Conservation (phyloP, 2,797 vertebrate genomes). For the Neomorphus geoffroyi region DNA sequence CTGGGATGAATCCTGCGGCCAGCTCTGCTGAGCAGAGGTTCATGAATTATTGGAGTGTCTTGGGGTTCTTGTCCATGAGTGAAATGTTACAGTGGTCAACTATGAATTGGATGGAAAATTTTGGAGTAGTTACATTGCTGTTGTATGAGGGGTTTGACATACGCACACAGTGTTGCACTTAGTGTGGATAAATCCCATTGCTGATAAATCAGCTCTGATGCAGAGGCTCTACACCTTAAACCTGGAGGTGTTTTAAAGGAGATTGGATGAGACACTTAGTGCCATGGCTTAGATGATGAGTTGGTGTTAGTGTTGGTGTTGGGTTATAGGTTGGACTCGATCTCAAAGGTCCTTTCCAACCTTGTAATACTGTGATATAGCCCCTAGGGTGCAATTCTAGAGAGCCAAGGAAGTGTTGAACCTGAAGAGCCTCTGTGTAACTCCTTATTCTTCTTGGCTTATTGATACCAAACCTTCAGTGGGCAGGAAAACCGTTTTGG, state of each 20-base stretch:
- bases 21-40: background rate
- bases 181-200: background rate
- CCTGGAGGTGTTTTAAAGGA: too few species aligned
- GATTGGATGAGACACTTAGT: too few species aligned
- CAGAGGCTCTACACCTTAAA: background rate
- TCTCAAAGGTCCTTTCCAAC: too few species aligned
- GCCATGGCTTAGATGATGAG: too few species aligned
- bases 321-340: too few species aligned
- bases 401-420: background rate
- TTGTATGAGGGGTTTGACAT: too few species aligned
- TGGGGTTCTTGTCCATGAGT: background rate
- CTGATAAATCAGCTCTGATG: too few species aligned
- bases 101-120: background rate
- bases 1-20: background rate
- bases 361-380: too few species aligned
- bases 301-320: too few species aligned
- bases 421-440: rapidly evolving
- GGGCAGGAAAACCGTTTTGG: background rate
- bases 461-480: background rate
- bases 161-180: too few species aligned
- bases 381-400: background rate
- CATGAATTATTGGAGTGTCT: rapidly evolving
- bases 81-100: background rate
- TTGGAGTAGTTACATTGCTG: background rate
- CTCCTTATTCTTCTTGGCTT: background rate